Evolutionary conservation across 2,113 vertebrate genomes (phyloP).

Genomic region (Campylomormyrus tamandua): DNA sequence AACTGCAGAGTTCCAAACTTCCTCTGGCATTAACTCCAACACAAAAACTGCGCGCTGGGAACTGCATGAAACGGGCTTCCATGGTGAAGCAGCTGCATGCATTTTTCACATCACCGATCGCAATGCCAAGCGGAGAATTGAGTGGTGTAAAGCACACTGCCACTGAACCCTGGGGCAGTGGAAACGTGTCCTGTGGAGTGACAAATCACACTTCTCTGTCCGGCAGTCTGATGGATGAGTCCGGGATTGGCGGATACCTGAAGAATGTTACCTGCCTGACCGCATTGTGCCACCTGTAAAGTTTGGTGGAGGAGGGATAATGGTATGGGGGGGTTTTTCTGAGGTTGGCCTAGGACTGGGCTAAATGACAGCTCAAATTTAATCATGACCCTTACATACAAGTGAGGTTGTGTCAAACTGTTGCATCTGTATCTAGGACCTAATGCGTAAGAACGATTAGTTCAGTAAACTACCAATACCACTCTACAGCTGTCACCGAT

Average conservation of each 20-base stretch:
- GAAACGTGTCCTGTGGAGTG: not conserved
- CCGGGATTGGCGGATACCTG: not conserved
- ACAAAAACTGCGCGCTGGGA: not conserved
- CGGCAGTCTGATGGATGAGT: not conserved
- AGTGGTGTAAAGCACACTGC: not conserved
- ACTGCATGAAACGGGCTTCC: not conserved
- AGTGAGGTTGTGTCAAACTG: too few relatives aligned
- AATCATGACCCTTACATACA: too few relatives aligned
- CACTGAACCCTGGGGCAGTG: not conserved
- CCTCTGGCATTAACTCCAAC: too few relatives aligned
- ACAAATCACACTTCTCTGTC: not conserved
- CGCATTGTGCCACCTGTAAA: not conserved
- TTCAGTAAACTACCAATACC: too few relatives aligned
- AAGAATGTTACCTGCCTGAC: not conserved
- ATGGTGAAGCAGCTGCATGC: not conserved
- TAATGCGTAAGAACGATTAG: too few relatives aligned
- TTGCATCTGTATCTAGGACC: too few relatives aligned
- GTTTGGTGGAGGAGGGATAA: not conserved
- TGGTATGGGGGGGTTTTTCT: not conserved
- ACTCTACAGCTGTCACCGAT: too few relatives aligned
- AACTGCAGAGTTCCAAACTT: not conserved
- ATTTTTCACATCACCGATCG: not conserved
- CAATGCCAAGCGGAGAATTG: not conserved
- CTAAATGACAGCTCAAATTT: too few relatives aligned
- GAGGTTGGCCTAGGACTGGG: not conserved